A percentile compares a stretch with the other conserved stretches of the same genome.
Conservation (phyloP, 2,888 invertebrate genomes). For the Drepanosiphum platanoidis region DNA sequence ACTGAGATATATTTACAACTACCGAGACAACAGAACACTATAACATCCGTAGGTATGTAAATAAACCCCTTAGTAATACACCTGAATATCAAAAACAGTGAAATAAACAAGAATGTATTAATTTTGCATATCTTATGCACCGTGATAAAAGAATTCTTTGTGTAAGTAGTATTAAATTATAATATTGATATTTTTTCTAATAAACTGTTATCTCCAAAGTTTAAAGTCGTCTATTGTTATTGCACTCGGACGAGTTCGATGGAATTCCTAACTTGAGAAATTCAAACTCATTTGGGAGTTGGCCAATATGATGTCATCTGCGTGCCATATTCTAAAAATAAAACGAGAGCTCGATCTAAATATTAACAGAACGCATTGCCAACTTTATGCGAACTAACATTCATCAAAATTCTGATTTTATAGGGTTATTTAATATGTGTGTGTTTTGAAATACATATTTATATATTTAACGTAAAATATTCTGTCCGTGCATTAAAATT, state of each 20-base stretch:
- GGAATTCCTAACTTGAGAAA: slow-evolving; percentile 25
- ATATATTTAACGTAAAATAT: too few relatives aligned
- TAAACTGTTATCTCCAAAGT: neutral
- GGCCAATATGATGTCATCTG: slow-evolving; percentile 35
- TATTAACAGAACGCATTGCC: slow-evolving; percentile 24
- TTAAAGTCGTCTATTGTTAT: neutral
- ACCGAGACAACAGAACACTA: neutral
- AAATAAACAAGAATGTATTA: neutral
- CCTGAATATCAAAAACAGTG: neutral
- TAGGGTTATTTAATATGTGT: neutral
- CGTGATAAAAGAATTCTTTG: neutral
- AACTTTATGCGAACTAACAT: neutral
- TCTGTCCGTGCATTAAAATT: too few relatives aligned
- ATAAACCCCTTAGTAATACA: too few relatives aligned
- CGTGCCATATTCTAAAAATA: slow-evolving; percentile 58
- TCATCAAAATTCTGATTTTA: neutral
- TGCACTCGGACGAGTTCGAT: neutral
- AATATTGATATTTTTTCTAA: neutral
- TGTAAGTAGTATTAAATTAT: neutral
- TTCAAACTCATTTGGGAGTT: neutral
- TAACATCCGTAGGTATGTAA: too few relatives aligned
- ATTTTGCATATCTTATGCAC: neutral
- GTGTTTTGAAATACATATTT: too few relatives aligned
- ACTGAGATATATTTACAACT: neutral
- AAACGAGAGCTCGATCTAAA: slow-evolving; percentile 47